These are phyloP conservation scores for Myxocyprinus asiaticus DNA, from an alignment of 2,113 vertebrate genomes.

Conservation along the genomic window DNA sequence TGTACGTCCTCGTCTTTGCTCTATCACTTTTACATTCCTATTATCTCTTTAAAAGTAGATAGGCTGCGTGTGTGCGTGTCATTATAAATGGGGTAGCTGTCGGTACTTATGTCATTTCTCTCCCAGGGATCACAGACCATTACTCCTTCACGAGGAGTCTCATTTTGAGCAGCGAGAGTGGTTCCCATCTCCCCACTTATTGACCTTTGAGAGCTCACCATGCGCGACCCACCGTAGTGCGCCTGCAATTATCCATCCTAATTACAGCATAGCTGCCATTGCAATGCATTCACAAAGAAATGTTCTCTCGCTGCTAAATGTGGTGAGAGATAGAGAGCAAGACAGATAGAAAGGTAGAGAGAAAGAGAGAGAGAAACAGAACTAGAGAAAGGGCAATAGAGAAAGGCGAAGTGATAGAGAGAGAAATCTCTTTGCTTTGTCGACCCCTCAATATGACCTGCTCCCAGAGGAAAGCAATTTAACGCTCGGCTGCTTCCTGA, in stretches of 20 bases:
- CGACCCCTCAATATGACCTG: constrained; percentile 72
- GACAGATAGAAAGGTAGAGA: background rate
- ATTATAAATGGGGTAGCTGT: background rate
- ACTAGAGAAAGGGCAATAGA: constrained; percentile 35
- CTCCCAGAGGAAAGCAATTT: constrained; percentile 86
- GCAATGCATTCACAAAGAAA: constrained; percentile 68
- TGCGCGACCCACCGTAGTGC: constrained; percentile 51
- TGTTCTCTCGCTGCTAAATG: background rate
- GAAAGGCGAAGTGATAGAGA: constrained; percentile 39
- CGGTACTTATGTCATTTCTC: background rate
- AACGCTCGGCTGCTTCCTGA: constrained; percentile 77
- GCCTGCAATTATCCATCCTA: constrained; percentile 63
- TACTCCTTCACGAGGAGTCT: constrained; percentile 1
- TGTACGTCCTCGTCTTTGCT: background rate
- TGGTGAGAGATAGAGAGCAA: constrained; percentile 47
- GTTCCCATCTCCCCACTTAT: constrained; percentile 49
- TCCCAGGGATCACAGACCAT: constrained; percentile 8
- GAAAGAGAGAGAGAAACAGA: constrained; percentile 1
- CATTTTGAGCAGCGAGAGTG: background rate
- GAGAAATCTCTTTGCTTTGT: constrained; percentile 62
- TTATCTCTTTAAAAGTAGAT: background rate
- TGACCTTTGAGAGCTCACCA: constrained; percentile 60
- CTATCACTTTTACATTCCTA: background rate
- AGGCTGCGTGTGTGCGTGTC: background rate
- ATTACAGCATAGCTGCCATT: constrained; percentile 67